Conservation (phyloP, 2,888 invertebrate genomes). For the Eilema griseolum region DNA sequence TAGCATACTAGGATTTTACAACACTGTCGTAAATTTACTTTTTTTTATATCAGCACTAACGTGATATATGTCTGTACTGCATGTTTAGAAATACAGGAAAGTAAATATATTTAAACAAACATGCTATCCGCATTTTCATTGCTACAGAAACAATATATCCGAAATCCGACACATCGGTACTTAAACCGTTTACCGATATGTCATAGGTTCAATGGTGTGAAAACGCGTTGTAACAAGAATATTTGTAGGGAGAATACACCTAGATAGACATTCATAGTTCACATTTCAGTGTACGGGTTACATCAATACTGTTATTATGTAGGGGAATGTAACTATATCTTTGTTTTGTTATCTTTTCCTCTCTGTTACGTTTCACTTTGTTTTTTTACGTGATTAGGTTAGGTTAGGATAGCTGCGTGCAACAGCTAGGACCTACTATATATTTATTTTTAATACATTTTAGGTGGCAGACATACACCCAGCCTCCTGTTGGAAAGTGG, state of each 20-base stretch:
- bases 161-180: constrained; percentile 8
- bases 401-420: no score
- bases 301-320: neutral
- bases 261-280: neutral
- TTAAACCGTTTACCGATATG: constrained; percentile 15
- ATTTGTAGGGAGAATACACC: neutral
- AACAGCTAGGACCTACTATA: no score
- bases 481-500: no score
- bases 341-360: neutral
- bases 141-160: constrained; percentile 2
- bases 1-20: no score
- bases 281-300: neutral
- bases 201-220: constrained; percentile 17
- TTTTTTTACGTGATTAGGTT: no score
- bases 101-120: neutral
- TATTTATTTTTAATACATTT: no score
- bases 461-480: no score
- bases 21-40: no score
- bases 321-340: neutral
- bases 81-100: neutral
- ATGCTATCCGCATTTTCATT: neutral
- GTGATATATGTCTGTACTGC: no score
- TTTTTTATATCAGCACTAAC: no score
- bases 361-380: no score
- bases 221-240: constrained; percentile 7